phyloP scores from a whole-genome alignment of 2,888 invertebrate genomes.

The Notodonta ziczac region DNA sequence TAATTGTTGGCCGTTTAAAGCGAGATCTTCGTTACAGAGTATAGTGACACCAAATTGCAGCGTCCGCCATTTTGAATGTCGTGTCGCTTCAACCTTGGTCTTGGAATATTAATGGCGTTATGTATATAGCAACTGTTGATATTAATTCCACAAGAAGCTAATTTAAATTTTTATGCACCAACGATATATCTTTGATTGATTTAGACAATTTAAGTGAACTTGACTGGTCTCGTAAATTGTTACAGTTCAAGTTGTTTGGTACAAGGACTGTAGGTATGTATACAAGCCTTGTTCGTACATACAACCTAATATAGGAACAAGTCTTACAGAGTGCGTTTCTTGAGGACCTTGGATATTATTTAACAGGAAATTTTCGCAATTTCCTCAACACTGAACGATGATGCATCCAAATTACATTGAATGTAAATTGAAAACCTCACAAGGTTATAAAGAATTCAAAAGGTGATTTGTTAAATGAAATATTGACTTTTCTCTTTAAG shows the following conservation, averaged over 20 bases:
- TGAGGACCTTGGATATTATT: conserved; percentile 2
- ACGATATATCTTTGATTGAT: too few species aligned
- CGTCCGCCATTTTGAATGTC: conserved; percentile 56
- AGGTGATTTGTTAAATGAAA: too few species aligned
- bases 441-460: too few species aligned
- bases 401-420: too few species aligned
- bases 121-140: neutral
- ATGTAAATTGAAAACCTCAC: too few species aligned
- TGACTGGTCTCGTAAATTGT: too few species aligned
- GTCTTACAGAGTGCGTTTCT: neutral
- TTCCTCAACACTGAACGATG: neutral
- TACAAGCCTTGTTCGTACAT: neutral
- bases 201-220: too few species aligned
- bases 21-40: conserved; percentile 51
- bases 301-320: neutral
- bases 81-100: conserved; percentile 43
- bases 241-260: too few species aligned
- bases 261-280: neutral
- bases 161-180: too few species aligned
- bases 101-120: conserved; percentile 40
- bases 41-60: conserved; percentile 38
- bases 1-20: conserved; percentile 62
- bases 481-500: too few species aligned
- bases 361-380: conserved; percentile 1
- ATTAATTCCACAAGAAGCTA: too few species aligned